phyloP scores from a whole-genome alignment of 23 tunicate species.

The Trididemnum clinides region DNA sequence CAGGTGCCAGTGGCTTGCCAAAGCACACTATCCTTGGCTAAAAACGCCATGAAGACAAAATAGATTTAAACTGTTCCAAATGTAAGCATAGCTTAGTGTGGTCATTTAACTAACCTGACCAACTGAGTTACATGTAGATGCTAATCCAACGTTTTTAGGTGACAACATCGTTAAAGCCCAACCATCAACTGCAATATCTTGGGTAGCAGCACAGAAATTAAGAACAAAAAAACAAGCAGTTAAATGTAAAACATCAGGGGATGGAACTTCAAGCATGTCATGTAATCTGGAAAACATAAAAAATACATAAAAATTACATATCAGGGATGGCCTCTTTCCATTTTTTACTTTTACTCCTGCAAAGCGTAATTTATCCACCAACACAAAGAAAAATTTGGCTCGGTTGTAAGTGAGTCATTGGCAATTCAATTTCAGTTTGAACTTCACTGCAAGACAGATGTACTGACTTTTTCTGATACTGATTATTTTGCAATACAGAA shows the following conservation, averaged over 20 bases:
- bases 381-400: too few species aligned
- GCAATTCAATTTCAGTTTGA: too few species aligned
- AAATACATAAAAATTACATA: too few species aligned
- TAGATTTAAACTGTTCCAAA: neutral
- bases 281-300: conserved; percentile 66
- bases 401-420: too few species aligned
- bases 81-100: too few species aligned
- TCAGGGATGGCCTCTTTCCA: too few species aligned
- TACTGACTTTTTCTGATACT: too few species aligned
- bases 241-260: conserved; percentile 62
- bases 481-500: too few species aligned
- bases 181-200: conserved; percentile 98
- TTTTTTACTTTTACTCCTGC: too few species aligned
- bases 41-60: neutral
- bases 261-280: conserved; percentile 34
- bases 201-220: conserved; percentile 97
- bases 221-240: conserved; percentile 81
- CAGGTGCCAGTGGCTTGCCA: too few species aligned
- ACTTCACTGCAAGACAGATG: too few species aligned
- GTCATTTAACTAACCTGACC: conserved; percentile 97
- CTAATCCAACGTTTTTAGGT: conserved; percentile 86
- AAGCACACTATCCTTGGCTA: neutral
- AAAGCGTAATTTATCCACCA: too few species aligned
- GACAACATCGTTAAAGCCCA: conserved; percentile 98
- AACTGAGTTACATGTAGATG: conserved; percentile 96